Evolutionary conservation across 2,888 invertebrate species (phyloP).

Genomic region (Anaspis maculata): DNA sequence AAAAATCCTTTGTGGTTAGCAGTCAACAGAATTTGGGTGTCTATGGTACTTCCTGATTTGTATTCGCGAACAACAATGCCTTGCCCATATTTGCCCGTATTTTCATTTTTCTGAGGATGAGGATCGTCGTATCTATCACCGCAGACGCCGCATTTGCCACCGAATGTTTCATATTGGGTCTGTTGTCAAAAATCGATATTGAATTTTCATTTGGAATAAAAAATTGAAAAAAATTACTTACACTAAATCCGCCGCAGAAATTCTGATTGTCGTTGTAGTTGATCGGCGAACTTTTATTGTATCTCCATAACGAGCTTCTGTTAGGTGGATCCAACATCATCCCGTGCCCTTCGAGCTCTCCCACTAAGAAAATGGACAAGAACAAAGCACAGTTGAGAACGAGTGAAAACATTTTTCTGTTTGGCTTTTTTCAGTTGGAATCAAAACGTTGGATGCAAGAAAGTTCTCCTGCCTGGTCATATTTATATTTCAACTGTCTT

Average conservation of each 20-base stretch:
- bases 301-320: slow-evolving; percentile 44
- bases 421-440: too few relatives aligned
- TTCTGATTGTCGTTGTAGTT: slow-evolving; percentile 46
- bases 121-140: slow-evolving; percentile 31
- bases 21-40: slow-evolving; percentile 29
- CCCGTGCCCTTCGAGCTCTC: too few relatives aligned
- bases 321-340: slow-evolving; percentile 45
- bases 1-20: slow-evolving; percentile 34
- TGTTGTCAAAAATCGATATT: too few relatives aligned
- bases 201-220: too few relatives aligned
- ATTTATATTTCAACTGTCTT: too few relatives aligned
- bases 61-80: slow-evolving; percentile 35
- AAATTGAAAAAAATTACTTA: too few relatives aligned
- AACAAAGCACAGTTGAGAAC: too few relatives aligned
- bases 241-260: slow-evolving; percentile 42
- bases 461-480: too few relatives aligned
- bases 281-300: slow-evolving; percentile 36
- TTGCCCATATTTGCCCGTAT: slow-evolving; percentile 37
- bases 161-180: slow-evolving; percentile 4
- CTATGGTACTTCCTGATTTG: slow-evolving; percentile 23
- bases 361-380: too few relatives aligned
- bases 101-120: slow-evolving; percentile 33
- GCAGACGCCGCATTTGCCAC: slow-evolving; percentile 38
- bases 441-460: too few relatives aligned
- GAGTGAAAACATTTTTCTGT: too few relatives aligned